Evolutionary conservation across 1,140 invertebrate species (phyloP), one percentile per base, ranked within the genome.

Genomic region (Berghia stephanieae): DNA sequence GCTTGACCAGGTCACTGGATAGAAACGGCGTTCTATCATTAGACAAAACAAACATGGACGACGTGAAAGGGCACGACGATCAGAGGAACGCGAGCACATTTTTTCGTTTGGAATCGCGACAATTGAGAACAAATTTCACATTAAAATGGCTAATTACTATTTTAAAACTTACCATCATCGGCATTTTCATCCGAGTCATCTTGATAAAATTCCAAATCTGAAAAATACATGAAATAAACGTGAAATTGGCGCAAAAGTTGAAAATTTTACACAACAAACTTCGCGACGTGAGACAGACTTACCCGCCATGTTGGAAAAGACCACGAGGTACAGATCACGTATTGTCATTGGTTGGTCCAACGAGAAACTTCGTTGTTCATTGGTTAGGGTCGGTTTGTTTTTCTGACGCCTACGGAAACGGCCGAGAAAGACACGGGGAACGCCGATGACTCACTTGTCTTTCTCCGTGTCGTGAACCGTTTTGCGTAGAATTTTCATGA

Each of bases 281-380:
- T 81, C 82, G 79, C 82, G 83, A 86, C 85, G 83, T 86, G 85
- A 87, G 83, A 83, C 84, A 83, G 83, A 85, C 87, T 87, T 86
- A 88, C 87, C 87, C 87, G 87, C 87, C 87, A 88, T 88, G 82
- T 87, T 88, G 87, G 83, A 86, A 86, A 86, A 85, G 82, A 84
- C 86, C 86, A 86, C 86, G 83, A 84, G 83, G 82, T 85, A 81
- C 86, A 78, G 79, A 79, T 87, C 77, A 55, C 73, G 70, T 63
- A 36, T 77, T 81, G 69, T 85, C 81, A 87, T 88, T 88, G 86
- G 86, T 78, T 75, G 76, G 76, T 76, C 66, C 49, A 49, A 77
- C 78, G 78, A 74, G 73, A 76, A 73, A 80, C 66, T 71, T 77
- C 73, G 78, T 52, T 74, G 82, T 72, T 81, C 75, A 86, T 86